Conservation (phyloP, 2,888 invertebrate species). For the Scaptomyza reducta region DNA sequence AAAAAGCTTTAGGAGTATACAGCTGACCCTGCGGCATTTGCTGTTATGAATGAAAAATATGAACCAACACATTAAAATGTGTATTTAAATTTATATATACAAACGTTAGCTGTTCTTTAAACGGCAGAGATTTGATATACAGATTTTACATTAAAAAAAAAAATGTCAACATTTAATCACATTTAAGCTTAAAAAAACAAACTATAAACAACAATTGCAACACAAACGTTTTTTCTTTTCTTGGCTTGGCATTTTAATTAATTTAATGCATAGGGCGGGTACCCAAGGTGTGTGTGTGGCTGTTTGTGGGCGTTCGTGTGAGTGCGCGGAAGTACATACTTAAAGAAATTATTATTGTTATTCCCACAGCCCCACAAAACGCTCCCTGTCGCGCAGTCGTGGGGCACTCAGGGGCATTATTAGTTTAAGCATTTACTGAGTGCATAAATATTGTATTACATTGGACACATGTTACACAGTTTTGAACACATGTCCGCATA, state of each 20-base stretch:
- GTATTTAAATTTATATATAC: too few species aligned
- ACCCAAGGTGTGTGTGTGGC: slow-evolving; percentile 2
- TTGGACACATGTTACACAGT: slow-evolving; percentile 21
- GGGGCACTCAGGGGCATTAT: slow-evolving; percentile 17
- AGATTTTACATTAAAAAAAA: slow-evolving; percentile 7
- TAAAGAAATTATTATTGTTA: slow-evolving; percentile 31
- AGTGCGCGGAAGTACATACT: slow-evolving; percentile 23
- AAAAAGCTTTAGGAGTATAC: slow-evolving; percentile 52
- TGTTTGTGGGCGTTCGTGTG: background rate
- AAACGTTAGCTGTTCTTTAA: background rate
- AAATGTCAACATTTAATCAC: slow-evolving; percentile 33
- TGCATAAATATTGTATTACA: slow-evolving; percentile 37
- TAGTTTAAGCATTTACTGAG: slow-evolving; percentile 18
- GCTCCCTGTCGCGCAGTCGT: slow-evolving; percentile 10
- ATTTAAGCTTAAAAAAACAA: slow-evolving; percentile 13
- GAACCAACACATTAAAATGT: background rate
- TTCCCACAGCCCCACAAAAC: slow-evolving; percentile 5
- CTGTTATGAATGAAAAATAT: slow-evolving; percentile 52
- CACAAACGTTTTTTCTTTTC: background rate
- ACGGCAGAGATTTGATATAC: slow-evolving; percentile 1
- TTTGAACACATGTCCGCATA: slow-evolving; percentile 33
- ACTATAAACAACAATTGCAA: slow-evolving; percentile 8
- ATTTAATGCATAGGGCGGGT: slow-evolving; percentile 49
- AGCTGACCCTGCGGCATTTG: slow-evolving; percentile 20
- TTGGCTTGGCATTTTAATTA: slow-evolving; percentile 54